Conservation (phyloP, 1,140 invertebrate genomes). For the Drosophila tropicalis region DNA sequence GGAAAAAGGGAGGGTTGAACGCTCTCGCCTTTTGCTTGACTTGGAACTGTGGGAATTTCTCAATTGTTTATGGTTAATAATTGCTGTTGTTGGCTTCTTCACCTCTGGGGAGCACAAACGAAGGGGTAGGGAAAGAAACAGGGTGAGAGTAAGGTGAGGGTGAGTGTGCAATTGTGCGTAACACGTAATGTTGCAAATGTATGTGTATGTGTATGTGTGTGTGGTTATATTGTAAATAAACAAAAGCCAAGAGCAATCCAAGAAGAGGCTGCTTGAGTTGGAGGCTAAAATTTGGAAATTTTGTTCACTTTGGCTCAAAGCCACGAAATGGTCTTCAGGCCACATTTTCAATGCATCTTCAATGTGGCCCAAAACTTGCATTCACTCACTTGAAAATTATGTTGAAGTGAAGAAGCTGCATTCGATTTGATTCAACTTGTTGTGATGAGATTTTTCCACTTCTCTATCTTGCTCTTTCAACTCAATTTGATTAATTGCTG, state of each 20-base stretch:
- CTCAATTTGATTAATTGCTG: conserved; percentile 51
- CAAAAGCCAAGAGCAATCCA: conserved; percentile 22
- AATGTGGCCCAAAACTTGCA: neutral
- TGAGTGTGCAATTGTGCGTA: conserved; percentile 77
- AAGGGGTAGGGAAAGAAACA: conserved; percentile 11
- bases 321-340: neutral
- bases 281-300: conserved; percentile 10
- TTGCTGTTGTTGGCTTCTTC: conserved; percentile 80
- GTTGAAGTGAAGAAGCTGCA: neutral
- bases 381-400: neutral
- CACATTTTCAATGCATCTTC: neutral
- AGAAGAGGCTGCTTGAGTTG: conserved; percentile 29
- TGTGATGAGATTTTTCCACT: neutral
- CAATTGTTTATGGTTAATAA: conserved; percentile 80
- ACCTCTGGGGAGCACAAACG: conserved; percentile 38
- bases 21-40: conserved; percentile 26
- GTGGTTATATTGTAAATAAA: conserved; percentile 58
- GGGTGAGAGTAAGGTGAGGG: neutral
- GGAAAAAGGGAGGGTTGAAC: conserved; percentile 48
- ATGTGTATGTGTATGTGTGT: conserved; percentile 67
- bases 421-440: conserved; percentile 5
- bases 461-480: neutral
- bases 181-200: conserved; percentile 42
- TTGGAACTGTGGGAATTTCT: conserved; percentile 76
- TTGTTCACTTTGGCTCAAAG: conserved; percentile 16